Evolutionary conservation across 2,888 invertebrate genomes (phyloP).

Genomic region (Pecten maximus): DNA sequence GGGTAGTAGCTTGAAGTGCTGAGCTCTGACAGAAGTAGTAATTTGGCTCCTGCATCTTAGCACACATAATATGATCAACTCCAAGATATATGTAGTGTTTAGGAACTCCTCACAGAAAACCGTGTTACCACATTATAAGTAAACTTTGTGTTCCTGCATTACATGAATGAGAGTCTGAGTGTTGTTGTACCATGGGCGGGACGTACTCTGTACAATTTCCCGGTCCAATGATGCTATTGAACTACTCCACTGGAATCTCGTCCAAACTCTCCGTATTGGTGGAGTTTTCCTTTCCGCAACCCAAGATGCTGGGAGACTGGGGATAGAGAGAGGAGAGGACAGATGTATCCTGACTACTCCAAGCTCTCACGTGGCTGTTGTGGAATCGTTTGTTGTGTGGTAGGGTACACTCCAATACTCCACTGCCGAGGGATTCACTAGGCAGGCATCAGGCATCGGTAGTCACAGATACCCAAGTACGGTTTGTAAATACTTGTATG

Average conservation of each 20-base stretch:
- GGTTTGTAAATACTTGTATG: neutral
- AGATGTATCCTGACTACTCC: neutral
- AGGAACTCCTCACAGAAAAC: neutral
- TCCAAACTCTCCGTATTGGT: constrained; percentile 19
- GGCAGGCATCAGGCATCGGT: neutral
- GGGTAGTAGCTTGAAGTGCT: neutral
- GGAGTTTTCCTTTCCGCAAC: neutral
- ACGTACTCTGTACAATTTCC: neutral
- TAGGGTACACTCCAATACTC: constrained; percentile 29
- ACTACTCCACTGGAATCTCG: neutral
- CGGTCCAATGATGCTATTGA: constrained; percentile 9
- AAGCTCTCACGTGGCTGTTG: neutral
- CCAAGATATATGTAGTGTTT: neutral
- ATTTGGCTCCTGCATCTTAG: constrained; percentile 24
- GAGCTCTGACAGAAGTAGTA: constrained; percentile 5
- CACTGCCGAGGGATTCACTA: neutral
- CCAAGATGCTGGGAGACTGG: neutral
- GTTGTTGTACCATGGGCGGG: neutral
- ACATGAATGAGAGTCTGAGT: neutral
- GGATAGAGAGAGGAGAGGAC: neutral
- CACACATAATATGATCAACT: constrained; percentile 3
- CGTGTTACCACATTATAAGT: neutral
- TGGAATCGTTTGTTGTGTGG: neutral
- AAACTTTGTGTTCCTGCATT: neutral
- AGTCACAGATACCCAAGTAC: neutral